Conservation (phyloP, 2,113 vertebrate genomes). For the Ramphastos sulfuratus region DNA sequence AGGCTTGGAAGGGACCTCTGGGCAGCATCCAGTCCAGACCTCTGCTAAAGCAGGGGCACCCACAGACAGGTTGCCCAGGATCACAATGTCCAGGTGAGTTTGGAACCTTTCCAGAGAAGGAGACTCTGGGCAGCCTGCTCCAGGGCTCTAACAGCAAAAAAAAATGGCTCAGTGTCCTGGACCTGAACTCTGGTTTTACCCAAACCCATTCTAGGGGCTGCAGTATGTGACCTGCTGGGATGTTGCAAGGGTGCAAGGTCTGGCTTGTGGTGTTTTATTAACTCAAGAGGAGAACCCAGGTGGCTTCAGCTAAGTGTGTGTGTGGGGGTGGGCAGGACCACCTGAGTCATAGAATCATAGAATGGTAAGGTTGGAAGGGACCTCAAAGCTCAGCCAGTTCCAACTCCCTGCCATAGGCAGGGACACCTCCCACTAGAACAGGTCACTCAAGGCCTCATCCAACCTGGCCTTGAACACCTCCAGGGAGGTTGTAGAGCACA, state of each 20-base stretch:
- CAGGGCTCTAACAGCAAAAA: background rate
- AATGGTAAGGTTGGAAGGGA: no score
- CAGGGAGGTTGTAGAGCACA: no score
- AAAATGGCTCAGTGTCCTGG: background rate
- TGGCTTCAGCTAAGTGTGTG: background rate
- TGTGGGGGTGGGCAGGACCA: background rate
- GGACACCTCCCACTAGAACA: no score
- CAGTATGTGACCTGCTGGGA: background rate
- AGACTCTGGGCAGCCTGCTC: no score
- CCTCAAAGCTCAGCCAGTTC: no score
- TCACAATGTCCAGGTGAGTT: background rate
- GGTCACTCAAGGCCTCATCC: no score
- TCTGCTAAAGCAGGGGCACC: background rate
- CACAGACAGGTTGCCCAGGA: background rate
- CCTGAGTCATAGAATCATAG: no score
- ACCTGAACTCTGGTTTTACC: accelerated
- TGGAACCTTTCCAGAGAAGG: background rate
- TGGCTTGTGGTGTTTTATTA: background rate
- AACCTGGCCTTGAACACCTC: no score
- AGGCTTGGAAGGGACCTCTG: background rate
- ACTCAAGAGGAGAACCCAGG: accelerated
- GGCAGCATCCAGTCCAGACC: background rate
- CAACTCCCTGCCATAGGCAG: no score
- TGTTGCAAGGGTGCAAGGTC: no score
- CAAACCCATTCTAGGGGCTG: background rate